phyloP scores from a whole-genome alignment of 2,113 vertebrate genomes.

The Amphilophus citrinellus region DNA sequence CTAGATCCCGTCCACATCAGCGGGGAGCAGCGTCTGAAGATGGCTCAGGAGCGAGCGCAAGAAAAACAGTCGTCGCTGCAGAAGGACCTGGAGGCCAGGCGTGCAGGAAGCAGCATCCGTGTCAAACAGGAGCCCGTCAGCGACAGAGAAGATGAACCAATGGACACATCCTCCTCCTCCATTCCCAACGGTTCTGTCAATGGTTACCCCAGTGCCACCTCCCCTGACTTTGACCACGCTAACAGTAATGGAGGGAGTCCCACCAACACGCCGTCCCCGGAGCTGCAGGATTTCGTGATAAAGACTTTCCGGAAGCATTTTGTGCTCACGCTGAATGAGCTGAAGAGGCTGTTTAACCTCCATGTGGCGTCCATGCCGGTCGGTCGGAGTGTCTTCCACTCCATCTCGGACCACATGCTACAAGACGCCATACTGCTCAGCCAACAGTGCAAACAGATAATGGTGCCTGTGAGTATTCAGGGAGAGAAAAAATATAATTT shows the following conservation, averaged over 20 bases:
- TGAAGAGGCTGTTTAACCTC: constrained; percentile 96
- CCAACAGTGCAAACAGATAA: constrained; percentile 92
- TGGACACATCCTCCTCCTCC: constrained; percentile 84
- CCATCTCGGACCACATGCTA: constrained; percentile 94
- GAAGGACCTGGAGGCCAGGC: constrained; percentile 83
- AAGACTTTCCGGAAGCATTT: constrained; percentile 92
- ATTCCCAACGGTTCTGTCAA: constrained; percentile 85
- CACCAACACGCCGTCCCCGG: constrained; percentile 71
- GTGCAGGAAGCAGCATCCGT: constrained; percentile 32
- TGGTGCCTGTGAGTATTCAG: constrained; percentile 95
- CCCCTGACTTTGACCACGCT: constrained; percentile 72
- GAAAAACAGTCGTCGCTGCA: constrained; percentile 86
- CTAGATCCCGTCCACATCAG: constrained; percentile 80
- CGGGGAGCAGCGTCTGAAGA: constrained; percentile 89
- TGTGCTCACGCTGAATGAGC: constrained; percentile 94
- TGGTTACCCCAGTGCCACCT: constrained; percentile 75
- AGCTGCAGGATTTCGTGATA: constrained; percentile 91
- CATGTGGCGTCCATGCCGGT: constrained; percentile 93
- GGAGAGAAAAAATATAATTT: not conserved
- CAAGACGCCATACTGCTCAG: constrained; percentile 91
- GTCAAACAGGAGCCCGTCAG: constrained; percentile 86
- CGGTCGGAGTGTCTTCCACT: constrained; percentile 86
- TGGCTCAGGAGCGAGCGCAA: constrained; percentile 85
- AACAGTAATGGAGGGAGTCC: constrained; percentile 74
- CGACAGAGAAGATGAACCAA: constrained; percentile 84